Evolutionary conservation across 2,113 vertebrate genomes (phyloP).

Genomic region (Scolopax mira): DNA sequence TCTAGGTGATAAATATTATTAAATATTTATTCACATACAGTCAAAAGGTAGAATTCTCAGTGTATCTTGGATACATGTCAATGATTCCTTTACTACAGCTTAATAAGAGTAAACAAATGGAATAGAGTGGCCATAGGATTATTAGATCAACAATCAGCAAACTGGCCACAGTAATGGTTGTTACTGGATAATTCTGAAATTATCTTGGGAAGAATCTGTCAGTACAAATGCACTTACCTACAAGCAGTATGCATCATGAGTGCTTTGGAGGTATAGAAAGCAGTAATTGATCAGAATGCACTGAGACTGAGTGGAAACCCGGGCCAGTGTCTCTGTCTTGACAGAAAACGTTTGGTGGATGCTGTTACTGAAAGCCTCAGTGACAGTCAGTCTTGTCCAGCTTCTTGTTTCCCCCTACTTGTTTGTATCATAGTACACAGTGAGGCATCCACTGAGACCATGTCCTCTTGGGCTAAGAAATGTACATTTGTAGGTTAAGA

Average conservation of each 20-base stretch:
- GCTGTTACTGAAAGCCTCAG: neutral
- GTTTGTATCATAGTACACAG: neutral
- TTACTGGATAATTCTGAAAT: slow-evolving; percentile 11
- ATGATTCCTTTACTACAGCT: neutral
- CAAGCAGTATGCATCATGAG: neutral
- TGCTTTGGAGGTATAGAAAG: neutral
- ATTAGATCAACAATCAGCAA: neutral
- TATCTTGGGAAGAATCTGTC: neutral
- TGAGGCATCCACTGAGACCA: neutral
- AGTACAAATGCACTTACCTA: neutral
- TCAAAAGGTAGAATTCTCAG: neutral
- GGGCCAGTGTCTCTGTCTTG: neutral
- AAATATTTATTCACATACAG: neutral
- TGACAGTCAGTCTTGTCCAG: neutral
- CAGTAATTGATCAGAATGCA: neutral
- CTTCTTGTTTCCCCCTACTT: neutral
- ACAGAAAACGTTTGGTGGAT: accelerated
- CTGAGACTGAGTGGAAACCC: neutral
- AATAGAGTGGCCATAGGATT: neutral
- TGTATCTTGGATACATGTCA: neutral
- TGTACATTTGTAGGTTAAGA: neutral
- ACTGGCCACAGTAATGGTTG: neutral
- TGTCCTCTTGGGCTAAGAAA: neutral
- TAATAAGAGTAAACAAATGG: neutral
- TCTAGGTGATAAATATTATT: neutral